phyloP scores from a whole-genome alignment of 2,888 invertebrate genomes.

The Alviniconcha strummeri region DNA sequence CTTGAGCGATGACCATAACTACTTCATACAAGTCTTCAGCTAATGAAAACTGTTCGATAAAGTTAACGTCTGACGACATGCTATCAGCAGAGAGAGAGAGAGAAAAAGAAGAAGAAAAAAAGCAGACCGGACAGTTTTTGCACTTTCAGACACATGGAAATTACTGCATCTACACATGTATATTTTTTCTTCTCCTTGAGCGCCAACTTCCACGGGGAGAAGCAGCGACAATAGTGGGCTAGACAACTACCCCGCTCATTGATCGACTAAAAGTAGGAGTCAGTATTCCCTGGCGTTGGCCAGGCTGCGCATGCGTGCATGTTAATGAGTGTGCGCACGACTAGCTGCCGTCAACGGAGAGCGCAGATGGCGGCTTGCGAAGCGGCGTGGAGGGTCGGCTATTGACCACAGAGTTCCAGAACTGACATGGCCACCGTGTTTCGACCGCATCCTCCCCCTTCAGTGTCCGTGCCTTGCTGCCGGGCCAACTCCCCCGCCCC shows the following conservation, averaged over 20 bases:
- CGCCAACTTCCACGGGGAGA: background rate
- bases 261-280: conserved; percentile 19
- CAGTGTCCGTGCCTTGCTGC: background rate
- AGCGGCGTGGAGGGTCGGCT: conserved; percentile 20
- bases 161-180: too few relatives aligned
- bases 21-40: too few relatives aligned
- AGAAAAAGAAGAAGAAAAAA: too few relatives aligned
- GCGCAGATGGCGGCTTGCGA: conserved; percentile 29
- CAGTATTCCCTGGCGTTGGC: conserved; percentile 9
- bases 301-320: conserved; percentile 29
- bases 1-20: too few relatives aligned
- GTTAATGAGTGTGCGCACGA: conserved; percentile 30
- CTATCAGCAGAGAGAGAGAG: too few relatives aligned
- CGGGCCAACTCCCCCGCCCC: conserved; percentile 13
- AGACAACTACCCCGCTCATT: conserved; percentile 16
- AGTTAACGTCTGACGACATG: too few relatives aligned
- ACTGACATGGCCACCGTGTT: conserved; percentile 3
- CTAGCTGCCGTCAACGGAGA: conserved; percentile 13
- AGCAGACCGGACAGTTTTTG: too few relatives aligned
- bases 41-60: too few relatives aligned
- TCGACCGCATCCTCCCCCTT: background rate
- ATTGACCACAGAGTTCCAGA: conserved; percentile 10
- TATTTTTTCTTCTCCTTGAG: too few relatives aligned
- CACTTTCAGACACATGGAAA: too few relatives aligned
- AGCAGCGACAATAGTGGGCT: background rate